These are phyloP conservation scores for Diabrotica virgifera DNA, from an alignment of 1,140 invertebrate species.

Conservation along the genomic window DNA sequence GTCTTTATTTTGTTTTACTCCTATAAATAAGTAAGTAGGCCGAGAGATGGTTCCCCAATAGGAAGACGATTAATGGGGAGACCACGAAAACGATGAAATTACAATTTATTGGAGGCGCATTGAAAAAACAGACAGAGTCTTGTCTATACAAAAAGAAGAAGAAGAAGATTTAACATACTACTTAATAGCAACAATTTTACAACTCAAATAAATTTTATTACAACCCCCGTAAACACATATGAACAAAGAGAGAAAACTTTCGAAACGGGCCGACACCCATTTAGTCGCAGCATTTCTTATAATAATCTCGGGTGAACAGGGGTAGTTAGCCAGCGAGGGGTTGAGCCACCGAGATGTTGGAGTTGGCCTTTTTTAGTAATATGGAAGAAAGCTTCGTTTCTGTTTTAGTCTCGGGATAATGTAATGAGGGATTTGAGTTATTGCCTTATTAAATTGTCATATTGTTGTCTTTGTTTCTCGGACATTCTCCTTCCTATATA, in stretches of 20 bases:
- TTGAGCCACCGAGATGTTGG: slow-evolving; percentile 23
- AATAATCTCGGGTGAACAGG: slow-evolving; percentile 43
- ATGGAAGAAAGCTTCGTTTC: slow-evolving; percentile 32
- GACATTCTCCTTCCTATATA: not conserved
- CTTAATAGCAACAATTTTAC: too few relatives aligned
- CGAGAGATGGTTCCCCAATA: too few relatives aligned
- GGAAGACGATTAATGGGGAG: too few relatives aligned
- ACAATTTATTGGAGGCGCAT: too few relatives aligned
- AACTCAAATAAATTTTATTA: not conserved
- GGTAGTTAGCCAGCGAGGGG: slow-evolving; percentile 38
- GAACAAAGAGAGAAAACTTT: slow-evolving; percentile 11
- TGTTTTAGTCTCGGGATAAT: slow-evolving; percentile 40
- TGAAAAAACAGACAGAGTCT: too few relatives aligned
- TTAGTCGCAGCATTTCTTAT: slow-evolving; percentile 43
- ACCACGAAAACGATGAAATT: too few relatives aligned
- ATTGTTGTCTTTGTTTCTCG: slow-evolving; percentile 27
- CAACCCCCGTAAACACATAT: slow-evolving; percentile 7
- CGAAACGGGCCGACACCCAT: slow-evolving; percentile 36
- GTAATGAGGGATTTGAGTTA: slow-evolving; percentile 46
- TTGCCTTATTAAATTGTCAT: slow-evolving; percentile 42
- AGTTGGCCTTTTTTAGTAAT: slow-evolving; percentile 40
- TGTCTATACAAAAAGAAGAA: too few relatives aligned
- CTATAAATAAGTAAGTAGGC: too few relatives aligned
- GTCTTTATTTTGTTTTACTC: too few relatives aligned
- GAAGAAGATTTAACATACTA: too few relatives aligned